Conservation (phyloP, 2,797 vertebrate genomes). For the Heterohyrax brucei region DNA sequence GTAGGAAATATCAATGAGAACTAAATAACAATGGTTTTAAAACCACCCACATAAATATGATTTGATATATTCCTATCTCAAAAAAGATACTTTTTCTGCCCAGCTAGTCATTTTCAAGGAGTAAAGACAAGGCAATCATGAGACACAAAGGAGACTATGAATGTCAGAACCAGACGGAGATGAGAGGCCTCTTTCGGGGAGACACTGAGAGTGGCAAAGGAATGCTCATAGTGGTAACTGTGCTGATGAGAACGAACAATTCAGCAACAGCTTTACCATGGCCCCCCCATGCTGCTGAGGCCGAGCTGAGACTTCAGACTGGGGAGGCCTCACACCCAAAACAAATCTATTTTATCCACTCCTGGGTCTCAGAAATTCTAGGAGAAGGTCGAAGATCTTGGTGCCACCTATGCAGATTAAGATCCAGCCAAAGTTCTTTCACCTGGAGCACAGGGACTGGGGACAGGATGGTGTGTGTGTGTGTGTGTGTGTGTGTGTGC, state of each 20-base stretch:
- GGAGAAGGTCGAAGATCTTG: neutral
- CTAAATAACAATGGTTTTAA: conserved; percentile 39
- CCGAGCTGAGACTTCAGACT: neutral
- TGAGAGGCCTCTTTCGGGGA: neutral
- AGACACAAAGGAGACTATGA: neutral
- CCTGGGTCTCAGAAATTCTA: neutral
- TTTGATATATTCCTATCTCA: conserved; percentile 2
- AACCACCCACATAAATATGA: conserved; percentile 19
- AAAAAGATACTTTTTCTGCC: neutral
- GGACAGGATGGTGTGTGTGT: neutral
- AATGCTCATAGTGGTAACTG: neutral
- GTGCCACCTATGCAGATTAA: neutral
- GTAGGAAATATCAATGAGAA: neutral
- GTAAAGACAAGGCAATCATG: neutral
- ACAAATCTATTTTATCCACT: neutral
- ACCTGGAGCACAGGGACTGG: neutral
- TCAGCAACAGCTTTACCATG: neutral
- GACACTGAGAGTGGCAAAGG: neutral
- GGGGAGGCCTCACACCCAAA: neutral
- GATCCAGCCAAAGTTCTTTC: neutral
- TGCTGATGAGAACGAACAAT: neutral
- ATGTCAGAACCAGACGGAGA: neutral
- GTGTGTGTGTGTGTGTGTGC: too few relatives aligned
- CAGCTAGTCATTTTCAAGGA: neutral
- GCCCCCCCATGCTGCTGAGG: neutral